Conservation (phyloP, 2,888 invertebrate species). For the Phania funesta region DNA sequence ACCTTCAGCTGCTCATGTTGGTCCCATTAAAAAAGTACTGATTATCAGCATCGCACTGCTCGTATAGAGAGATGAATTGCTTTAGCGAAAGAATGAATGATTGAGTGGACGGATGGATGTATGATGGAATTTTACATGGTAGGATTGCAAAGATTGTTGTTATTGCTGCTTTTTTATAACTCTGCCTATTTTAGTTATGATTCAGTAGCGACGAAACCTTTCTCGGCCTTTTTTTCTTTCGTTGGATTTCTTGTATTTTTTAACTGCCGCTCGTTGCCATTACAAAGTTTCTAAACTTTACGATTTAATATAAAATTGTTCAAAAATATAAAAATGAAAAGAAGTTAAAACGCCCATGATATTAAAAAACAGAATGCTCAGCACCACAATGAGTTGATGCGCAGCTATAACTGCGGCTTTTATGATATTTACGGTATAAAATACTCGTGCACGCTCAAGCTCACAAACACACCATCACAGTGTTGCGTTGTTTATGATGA, state of each 20-base stretch:
- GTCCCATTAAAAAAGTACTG: conserved; percentile 70
- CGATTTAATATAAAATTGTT: conserved; percentile 76
- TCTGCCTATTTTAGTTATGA: conserved; percentile 59
- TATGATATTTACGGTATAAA: conserved; percentile 62
- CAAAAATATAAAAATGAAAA: conserved; percentile 51
- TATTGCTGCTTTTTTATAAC: conserved; percentile 47
- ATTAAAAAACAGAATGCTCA: conserved; percentile 78
- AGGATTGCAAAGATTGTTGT: conserved; percentile 49
- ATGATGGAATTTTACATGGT: conserved; percentile 46
- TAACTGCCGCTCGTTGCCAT: conserved; percentile 70
- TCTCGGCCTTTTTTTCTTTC: conserved; percentile 23
- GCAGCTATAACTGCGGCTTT: conserved; percentile 70
- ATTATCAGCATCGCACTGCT: conserved; percentile 67
- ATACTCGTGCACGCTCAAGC: conserved; percentile 17
- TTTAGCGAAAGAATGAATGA: conserved; percentile 23
- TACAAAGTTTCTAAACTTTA: conserved; percentile 79
- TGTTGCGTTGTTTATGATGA: no score
- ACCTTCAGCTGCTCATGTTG: conserved; percentile 65
- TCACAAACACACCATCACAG: no score
- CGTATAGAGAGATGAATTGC: conserved; percentile 40
- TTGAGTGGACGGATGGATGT: conserved; percentile 7
- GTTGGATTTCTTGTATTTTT: conserved; percentile 36
- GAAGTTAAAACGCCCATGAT: conserved; percentile 78
- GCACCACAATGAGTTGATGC: conserved; percentile 70
- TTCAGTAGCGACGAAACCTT: conserved; percentile 43